A percentile compares a stretch with the other conserved stretches of the same genome.
Evolutionary conservation across 2,888 invertebrate genomes (phyloP).

Genomic region (Diarsia mendica): DNA sequence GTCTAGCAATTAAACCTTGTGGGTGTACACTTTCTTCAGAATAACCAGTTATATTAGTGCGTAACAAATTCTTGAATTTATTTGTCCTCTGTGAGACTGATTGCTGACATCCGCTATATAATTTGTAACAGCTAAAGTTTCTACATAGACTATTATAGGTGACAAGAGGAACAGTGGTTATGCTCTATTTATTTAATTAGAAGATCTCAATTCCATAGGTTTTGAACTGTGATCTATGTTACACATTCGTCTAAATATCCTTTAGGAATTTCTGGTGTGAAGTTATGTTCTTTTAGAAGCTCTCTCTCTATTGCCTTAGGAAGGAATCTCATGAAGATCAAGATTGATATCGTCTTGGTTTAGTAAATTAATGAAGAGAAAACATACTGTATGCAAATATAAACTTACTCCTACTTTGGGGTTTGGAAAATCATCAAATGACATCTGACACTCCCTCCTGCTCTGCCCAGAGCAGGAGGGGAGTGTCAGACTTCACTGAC

Average conservation of each 20-base stretch:
- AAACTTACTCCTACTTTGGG: too few species aligned
- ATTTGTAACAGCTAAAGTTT: conserved; percentile 28
- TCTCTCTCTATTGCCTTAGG: not conserved
- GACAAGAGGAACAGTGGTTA: not conserved
- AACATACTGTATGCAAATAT: not conserved
- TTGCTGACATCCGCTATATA: conserved; percentile 36
- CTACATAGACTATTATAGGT: conserved; percentile 7
- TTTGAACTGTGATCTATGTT: not conserved
- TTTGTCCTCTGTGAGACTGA: conserved; percentile 32
- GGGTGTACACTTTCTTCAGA: conserved; percentile 32
- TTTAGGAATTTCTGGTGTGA: not conserved
- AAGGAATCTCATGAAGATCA: not conserved
- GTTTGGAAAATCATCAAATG: too few species aligned
- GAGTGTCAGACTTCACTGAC: too few species aligned
- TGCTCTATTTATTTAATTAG: not conserved
- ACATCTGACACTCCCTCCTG: too few species aligned
- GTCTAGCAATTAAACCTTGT: not conserved
- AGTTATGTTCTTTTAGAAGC: not conserved
- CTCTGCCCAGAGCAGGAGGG: too few species aligned
- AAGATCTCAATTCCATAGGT: not conserved
- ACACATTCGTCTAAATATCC: not conserved
- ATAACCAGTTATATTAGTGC: conserved; percentile 29
- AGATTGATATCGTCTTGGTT: not conserved
- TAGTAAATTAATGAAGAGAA: not conserved
- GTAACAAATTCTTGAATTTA: conserved; percentile 50